These are phyloP conservation scores for Lucifuga dentata DNA, from an alignment of 2,113 vertebrate species.

Conservation along the genomic window DNA sequence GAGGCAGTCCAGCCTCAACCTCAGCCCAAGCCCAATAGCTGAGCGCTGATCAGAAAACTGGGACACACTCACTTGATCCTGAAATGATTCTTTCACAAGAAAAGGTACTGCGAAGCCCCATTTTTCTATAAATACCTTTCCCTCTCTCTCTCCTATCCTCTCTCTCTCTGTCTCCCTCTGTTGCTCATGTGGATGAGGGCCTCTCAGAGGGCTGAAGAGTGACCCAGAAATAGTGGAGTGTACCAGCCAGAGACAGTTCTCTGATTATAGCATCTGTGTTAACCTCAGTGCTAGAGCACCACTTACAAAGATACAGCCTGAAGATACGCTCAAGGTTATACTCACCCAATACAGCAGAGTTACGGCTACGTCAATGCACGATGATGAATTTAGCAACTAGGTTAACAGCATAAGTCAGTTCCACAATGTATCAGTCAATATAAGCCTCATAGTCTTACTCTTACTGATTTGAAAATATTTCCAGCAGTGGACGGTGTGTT, in stretches of 20 bases:
- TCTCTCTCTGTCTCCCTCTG: slow-evolving; percentile 64
- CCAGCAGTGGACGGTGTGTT: slow-evolving; percentile 3
- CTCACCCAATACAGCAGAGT: not conserved
- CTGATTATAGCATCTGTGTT: slow-evolving; percentile 70
- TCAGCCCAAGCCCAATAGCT: slow-evolving; percentile 70
- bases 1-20: slow-evolving; percentile 71
- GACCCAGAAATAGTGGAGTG: slow-evolving; percentile 83
- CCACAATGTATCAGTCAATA: too few relatives aligned
- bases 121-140: slow-evolving; percentile 88
- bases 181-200: slow-evolving; percentile 74
- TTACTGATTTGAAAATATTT: too few relatives aligned
- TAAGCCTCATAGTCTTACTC: too few relatives aligned
- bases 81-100: slow-evolving; percentile 82
- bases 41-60: slow-evolving; percentile 78
- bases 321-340: slow-evolving; percentile 66
- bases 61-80: slow-evolving; percentile 83
- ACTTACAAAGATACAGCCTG: slow-evolving; percentile 48
- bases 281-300: slow-evolving; percentile 56
- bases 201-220: slow-evolving; percentile 81
- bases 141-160: slow-evolving; percentile 50
- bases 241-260: slow-evolving; percentile 77
- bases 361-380: not conserved
- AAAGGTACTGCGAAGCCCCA: slow-evolving; percentile 86
- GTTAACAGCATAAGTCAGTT: not conserved
- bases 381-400: not conserved